Evolutionary conservation across 2,113 vertebrate genomes (phyloP), one percentile per base, ranked within the genome.

Genomic region (Halcyon senegalensis): DNA sequence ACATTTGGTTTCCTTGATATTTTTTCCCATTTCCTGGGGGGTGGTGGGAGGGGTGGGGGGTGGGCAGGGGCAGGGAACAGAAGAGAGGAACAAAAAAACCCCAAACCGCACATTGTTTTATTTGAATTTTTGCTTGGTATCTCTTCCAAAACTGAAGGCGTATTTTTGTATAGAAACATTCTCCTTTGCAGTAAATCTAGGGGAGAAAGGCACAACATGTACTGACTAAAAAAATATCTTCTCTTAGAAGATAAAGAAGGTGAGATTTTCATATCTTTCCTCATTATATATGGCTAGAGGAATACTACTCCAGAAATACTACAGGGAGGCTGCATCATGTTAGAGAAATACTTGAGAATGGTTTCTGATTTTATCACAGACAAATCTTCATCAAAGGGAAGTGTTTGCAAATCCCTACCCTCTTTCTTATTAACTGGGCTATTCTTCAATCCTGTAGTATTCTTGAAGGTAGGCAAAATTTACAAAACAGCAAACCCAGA

Each of bases 1-100:
- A 19, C 0, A 41, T 43, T n/a, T 87, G 1, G 2, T 2, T 46
- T 78, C 1, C 37, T 68, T 53, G 2, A 55, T 18, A 6, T 44
- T 68, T 67, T 87, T 33, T 51, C 14, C 5, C 4, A 0, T 63
- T 80, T 46, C 18, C 18, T 35, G 7, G 4, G 43, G 43, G 43
- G 41, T 41, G 41, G 41, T 10, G 41, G 41, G 13, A 15, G 43
- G 13, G 14, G 43, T 15, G 43, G 43, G 43, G n/a, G n/a, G n/a
- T n/a, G n/a, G n/a, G n/a, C n/a, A n/a, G n/a, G n/a, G n/a, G n/a
- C n/a, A n/a, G n/a, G n/a, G n/a, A n/a, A n/a, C n/a, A n/a, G n/a
- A n/a, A n/a, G 35, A 35, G 16, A 43, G 43, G 43, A 43, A 43
- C 43, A 18, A 43, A 64, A 43, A 9, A 35, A 2, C 6, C 6